Conservation (phyloP, 2,888 invertebrate genomes). For the Adelphocoris suturalis region DNA sequence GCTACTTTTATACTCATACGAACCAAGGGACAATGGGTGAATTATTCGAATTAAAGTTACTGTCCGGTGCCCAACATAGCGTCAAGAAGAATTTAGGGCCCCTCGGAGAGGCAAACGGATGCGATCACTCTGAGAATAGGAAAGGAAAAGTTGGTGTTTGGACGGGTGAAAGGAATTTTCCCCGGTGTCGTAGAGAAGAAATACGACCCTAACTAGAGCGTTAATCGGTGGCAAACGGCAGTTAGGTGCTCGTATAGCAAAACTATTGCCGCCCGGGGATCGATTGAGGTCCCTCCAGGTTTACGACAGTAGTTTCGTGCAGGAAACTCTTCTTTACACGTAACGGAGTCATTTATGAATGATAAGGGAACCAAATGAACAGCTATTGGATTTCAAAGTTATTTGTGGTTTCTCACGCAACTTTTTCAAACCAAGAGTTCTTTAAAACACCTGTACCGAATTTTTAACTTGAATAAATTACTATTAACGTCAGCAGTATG, state of each 20-base stretch:
- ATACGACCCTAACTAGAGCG: constrained; percentile 13
- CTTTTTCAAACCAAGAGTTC: too few species aligned
- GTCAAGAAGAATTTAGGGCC: too few species aligned
- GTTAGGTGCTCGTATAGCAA: background rate
- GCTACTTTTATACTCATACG: too few species aligned
- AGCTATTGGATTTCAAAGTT: background rate
- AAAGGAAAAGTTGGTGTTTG: background rate
- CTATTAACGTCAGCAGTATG: too few species aligned
- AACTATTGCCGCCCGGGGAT: constrained; percentile 18
- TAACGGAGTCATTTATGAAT: background rate
- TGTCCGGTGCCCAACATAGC: too few species aligned
- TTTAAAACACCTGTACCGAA: too few species aligned
- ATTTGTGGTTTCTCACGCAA: too few species aligned
- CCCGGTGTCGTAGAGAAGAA: background rate
- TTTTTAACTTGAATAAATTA: too few species aligned
- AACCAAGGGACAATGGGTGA: too few species aligned
- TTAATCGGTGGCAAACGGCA: background rate
- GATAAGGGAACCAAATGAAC: background rate
- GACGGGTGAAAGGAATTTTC: background rate
- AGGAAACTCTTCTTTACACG: background rate
- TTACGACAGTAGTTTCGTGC: background rate
- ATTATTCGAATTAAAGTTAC: too few species aligned
- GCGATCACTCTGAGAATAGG: background rate
- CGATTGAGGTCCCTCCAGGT: constrained; percentile 5
- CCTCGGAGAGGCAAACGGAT: background rate